Conservation (phyloP, 2,113 vertebrate species). For the Gyps fulvus region DNA sequence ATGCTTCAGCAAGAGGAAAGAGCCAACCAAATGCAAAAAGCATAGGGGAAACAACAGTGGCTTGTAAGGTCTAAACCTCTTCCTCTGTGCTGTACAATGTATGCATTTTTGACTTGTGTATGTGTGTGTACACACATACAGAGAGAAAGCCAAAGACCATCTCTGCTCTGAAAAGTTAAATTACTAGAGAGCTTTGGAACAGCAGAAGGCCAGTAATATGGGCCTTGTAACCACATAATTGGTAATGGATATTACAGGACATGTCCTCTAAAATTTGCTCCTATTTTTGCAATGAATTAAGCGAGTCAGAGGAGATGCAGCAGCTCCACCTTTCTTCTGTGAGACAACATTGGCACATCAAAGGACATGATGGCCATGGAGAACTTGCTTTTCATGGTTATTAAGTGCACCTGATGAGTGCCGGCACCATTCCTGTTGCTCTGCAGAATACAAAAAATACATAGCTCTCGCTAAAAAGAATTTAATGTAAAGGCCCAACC, state of each 20-base stretch:
- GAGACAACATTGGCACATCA: not conserved
- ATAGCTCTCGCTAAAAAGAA: not conserved
- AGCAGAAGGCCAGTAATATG: not conserved
- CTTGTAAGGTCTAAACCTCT: not conserved
- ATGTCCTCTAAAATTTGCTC: not conserved
- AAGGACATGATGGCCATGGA: not conserved
- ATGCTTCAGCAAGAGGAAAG: not conserved
- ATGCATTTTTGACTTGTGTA: not conserved
- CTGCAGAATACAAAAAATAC: not conserved
- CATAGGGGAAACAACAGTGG: not conserved
- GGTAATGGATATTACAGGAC: not conserved
- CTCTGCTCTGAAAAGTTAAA: not conserved
- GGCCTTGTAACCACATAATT: not conserved
- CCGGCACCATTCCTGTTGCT: not conserved
- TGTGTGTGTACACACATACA: not conserved
- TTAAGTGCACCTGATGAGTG: not conserved
- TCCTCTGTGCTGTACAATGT: not conserved
- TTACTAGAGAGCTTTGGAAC: not conserved
- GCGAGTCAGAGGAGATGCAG: not conserved
- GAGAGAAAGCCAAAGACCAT: not conserved
- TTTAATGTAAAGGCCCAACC: not conserved
- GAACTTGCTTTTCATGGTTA: not conserved
- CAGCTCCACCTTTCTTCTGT: not conserved
- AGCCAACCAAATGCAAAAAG: not conserved
- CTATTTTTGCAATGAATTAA: not conserved